Evolutionary conservation across 2,888 invertebrate species (phyloP).

Genomic region (Amiota mariae): DNA sequence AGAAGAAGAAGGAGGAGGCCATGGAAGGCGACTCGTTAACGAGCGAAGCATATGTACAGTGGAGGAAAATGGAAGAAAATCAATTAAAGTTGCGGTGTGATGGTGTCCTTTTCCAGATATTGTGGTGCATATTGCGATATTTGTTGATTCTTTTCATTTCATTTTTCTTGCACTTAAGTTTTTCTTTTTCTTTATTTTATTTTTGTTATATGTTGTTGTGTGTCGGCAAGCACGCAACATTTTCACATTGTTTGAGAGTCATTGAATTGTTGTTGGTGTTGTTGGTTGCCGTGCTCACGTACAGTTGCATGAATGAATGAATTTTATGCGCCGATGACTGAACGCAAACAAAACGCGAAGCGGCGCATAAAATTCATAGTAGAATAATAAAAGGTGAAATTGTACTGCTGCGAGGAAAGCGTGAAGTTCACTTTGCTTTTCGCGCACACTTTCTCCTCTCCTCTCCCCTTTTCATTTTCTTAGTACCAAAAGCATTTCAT

Average conservation of each 20-base stretch:
- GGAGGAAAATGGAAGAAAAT: constrained; percentile 38
- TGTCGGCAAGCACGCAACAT: neutral
- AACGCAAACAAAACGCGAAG: constrained; percentile 46
- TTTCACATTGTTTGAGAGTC: neutral
- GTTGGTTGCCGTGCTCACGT: neutral
- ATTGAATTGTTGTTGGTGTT: neutral
- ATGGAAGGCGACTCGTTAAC: no score
- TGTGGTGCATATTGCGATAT: neutral
- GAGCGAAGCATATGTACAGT: neutral
- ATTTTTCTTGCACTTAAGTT: neutral
- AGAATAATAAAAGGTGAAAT: constrained; percentile 24
- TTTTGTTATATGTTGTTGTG: neutral
- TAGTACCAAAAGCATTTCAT: no score
- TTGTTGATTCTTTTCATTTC: neutral
- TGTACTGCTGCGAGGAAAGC: constrained; percentile 34
- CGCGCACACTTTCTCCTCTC: neutral
- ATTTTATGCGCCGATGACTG: constrained; percentile 51
- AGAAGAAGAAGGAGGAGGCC: neutral
- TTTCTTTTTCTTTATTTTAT: neutral
- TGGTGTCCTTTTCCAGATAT: constrained; percentile 30
- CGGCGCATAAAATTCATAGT: constrained; percentile 27
- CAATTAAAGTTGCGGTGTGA: constrained; percentile 47
- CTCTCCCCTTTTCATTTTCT: no score
- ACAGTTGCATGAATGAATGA: constrained; percentile 50
- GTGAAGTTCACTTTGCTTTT: neutral